Conservation (phyloP, 2,113 vertebrate genomes). For the Podilymbus podiceps region DNA sequence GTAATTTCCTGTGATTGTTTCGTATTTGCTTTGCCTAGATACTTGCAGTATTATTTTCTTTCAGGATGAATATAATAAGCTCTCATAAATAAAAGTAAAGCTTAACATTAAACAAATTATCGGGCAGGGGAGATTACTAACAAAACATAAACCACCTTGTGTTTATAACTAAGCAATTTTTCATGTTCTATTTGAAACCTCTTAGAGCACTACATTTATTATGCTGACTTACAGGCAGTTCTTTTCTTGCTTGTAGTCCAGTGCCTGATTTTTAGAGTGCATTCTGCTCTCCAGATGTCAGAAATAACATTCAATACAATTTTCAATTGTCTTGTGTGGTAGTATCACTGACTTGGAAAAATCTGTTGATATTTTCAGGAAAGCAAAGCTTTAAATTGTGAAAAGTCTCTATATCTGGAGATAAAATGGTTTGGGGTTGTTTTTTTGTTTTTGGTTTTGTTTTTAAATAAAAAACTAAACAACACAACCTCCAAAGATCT, state of each 20-base stretch:
- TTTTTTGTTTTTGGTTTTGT: neutral
- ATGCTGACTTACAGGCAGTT: neutral
- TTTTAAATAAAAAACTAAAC: neutral
- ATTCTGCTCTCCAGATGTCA: neutral
- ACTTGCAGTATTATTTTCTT: neutral
- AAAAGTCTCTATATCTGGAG: neutral
- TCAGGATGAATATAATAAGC: neutral
- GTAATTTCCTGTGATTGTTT: neutral
- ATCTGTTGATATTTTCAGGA: neutral
- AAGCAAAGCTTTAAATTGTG: neutral
- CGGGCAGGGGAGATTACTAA: neutral
- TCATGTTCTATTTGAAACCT: neutral
- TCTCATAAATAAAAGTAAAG: neutral
- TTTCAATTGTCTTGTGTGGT: neutral
- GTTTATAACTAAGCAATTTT: neutral
- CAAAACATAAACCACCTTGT: neutral
- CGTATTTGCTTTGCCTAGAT: neutral
- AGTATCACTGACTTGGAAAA: neutral
- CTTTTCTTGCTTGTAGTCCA: neutral
- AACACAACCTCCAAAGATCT: neutral
- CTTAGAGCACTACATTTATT: neutral
- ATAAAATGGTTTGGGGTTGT: neutral
- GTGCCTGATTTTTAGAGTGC: neutral
- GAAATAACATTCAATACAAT: neutral
- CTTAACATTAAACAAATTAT: neutral